Conservation (phyloP, 2,113 vertebrate genomes). For the Spea multiplicata region DNA sequence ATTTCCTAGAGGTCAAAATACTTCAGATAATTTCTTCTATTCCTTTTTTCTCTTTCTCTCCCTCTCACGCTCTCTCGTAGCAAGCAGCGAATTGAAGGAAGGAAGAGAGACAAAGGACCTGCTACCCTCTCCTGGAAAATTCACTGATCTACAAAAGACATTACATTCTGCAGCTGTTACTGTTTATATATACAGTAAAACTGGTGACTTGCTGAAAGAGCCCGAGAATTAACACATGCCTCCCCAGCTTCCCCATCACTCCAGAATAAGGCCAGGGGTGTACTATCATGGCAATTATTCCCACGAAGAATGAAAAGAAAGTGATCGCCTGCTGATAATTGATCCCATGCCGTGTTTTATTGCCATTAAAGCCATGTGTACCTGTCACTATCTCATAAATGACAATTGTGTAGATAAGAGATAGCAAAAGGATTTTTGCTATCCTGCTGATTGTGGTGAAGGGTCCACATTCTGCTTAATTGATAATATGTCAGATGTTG, state of each 20-base stretch:
- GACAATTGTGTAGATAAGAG: constrained; percentile 28
- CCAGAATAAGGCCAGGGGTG: not conserved
- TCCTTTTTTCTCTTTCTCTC: not conserved
- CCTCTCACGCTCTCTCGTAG: not conserved
- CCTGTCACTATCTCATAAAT: constrained; percentile 35
- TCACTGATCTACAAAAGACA: constrained; percentile 42
- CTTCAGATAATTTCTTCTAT: not conserved
- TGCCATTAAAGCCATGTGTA: constrained; percentile 35
- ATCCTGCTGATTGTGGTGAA: constrained; percentile 22
- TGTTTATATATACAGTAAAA: constrained; percentile 31
- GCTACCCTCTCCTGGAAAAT: constrained; percentile 31
- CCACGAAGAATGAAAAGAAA: constrained; percentile 37
- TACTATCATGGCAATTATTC: constrained; percentile 27
- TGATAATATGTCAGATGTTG: constrained; percentile 18
- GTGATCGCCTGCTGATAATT: constrained; percentile 42
- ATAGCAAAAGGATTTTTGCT: constrained; percentile 3
- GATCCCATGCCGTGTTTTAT: constrained; percentile 42
- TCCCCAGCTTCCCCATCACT: not conserved
- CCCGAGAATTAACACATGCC: constrained; percentile 27
- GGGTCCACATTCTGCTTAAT: constrained; percentile 36
- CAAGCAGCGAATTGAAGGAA: constrained; percentile 12
- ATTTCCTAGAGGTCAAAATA: not conserved
- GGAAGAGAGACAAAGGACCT: constrained; percentile 28
- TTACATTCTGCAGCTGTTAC: constrained; percentile 46
- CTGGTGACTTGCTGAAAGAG: constrained; percentile 6